Conservation (phyloP, 2,113 vertebrate genomes). For the Phodopus roborovskii region DNA sequence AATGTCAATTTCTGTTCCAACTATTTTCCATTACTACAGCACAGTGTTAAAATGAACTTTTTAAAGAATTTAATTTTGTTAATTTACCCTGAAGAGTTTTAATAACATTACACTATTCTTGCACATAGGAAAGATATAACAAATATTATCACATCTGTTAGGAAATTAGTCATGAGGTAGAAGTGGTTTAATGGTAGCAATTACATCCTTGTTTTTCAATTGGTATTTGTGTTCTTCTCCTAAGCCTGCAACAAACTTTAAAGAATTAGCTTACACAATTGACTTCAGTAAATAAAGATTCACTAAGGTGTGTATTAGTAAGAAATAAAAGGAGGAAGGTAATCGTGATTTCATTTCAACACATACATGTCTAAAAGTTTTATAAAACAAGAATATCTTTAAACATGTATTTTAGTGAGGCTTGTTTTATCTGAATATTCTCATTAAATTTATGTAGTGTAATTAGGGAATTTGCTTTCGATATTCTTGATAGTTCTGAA, state of each 20-base stretch:
- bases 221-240: conserved; percentile 15
- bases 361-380: background rate
- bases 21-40: background rate
- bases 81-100: conserved; percentile 20
- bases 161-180: conserved; percentile 6
- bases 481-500: background rate
- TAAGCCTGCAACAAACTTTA: background rate
- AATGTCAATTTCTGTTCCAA: background rate
- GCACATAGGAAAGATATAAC: background rate
- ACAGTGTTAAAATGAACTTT: background rate
- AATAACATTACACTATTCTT: conserved; percentile 25
- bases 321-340: background rate
- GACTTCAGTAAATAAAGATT: background rate
- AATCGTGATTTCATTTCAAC: background rate
- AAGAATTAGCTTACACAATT: background rate
- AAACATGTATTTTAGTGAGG: background rate
- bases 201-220: conserved; percentile 52
- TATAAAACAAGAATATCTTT: background rate
- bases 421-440: background rate
- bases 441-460: background rate
- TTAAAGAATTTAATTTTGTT: conserved; percentile 10
- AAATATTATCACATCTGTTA: background rate
- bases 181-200: background rate
- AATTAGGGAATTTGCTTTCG: background rate
- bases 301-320: background rate